Percentiles rank a stretch among this genome's conserved stretches.
Conservation (phyloP, 2,113 vertebrate genomes). For the Falco punctatus region DNA sequence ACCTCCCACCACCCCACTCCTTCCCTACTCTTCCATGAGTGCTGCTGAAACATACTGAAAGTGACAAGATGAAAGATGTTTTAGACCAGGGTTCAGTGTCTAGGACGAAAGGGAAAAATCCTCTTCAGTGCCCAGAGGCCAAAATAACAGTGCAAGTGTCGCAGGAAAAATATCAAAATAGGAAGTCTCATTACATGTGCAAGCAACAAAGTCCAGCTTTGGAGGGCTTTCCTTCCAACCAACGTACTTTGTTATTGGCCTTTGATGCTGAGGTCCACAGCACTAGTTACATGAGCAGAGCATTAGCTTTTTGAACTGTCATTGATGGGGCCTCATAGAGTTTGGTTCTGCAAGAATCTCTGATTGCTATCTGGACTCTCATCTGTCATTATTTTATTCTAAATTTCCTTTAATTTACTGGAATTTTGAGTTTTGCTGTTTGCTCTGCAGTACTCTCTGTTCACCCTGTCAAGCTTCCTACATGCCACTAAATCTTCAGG, state of each 20-base stretch:
- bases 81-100: background rate
- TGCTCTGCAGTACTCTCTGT: background rate
- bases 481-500: background rate
- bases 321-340: background rate
- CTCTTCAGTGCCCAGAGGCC: background rate
- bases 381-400: background rate
- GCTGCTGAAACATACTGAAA: background rate
- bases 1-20: background rate
- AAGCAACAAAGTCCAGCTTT: background rate
- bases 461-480: background rate
- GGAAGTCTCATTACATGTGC: background rate
- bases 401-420: background rate
- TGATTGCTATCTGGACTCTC: background rate
- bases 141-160: background rate
- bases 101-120: background rate
- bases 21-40: background rate
- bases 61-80: background rate
- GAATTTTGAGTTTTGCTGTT: background rate
- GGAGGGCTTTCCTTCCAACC: background rate
- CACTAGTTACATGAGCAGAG: background rate
- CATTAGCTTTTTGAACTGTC: background rate
- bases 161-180: background rate
- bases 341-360: background rate
- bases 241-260: background rate
- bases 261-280: background rate